These are phyloP conservation scores for Puntigrus tetrazona DNA, from an alignment of 2,113 vertebrate genomes.

Conservation along the genomic window DNA sequence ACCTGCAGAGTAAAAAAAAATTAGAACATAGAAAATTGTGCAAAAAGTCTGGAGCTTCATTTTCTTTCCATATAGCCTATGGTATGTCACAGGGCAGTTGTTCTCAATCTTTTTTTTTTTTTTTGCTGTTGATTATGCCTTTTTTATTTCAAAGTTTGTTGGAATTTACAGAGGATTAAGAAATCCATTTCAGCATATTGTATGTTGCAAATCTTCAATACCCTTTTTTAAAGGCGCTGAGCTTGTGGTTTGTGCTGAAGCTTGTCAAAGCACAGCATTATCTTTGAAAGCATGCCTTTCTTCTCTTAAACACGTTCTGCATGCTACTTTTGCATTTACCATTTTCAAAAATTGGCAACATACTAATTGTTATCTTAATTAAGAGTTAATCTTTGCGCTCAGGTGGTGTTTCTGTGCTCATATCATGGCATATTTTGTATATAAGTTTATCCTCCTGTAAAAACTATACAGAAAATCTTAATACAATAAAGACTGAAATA, in stretches of 20 bases:
- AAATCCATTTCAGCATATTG: background rate
- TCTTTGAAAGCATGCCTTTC: background rate
- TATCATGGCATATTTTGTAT: background rate
- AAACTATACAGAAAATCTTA: background rate
- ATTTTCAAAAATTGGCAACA: background rate
- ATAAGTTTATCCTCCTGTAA: background rate
- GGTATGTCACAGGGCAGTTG: background rate
- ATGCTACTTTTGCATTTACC: background rate
- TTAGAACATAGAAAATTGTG: background rate
- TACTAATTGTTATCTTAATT: background rate
- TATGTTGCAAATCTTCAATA: background rate
- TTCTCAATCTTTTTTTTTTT: background rate
- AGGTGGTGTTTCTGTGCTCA: background rate
- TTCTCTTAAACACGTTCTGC: background rate
- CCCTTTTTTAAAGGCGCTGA: background rate
- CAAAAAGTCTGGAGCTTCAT: background rate
- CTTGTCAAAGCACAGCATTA: background rate
- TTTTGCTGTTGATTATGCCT: background rate
- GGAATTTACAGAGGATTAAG: background rate
- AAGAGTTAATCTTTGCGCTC: background rate
- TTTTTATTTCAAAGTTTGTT: background rate
- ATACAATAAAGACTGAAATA: no score
- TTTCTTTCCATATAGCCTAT: background rate
- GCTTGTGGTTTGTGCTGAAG: background rate
- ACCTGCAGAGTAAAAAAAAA: slow-evolving; percentile 74